Percentiles rank a stretch among this genome's conserved stretches.
Conservation (phyloP, 2,888 invertebrate genomes). For the Nymphalis c-album region DNA sequence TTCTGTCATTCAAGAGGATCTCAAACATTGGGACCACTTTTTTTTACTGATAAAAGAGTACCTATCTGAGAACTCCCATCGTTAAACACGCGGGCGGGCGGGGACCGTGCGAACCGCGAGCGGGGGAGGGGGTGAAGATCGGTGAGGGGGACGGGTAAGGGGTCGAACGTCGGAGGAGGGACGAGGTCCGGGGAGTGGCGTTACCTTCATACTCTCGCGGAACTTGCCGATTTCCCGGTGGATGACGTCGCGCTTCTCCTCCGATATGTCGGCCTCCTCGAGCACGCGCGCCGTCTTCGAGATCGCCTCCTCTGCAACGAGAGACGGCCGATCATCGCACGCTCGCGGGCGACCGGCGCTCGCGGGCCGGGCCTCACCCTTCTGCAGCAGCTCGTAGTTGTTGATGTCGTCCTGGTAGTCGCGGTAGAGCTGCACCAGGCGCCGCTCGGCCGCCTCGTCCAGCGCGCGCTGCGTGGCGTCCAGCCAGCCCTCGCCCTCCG, state of each 20-base stretch:
- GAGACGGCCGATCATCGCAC: background rate
- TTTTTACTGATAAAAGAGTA: background rate
- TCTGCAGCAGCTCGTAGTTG: constrained; percentile 84
- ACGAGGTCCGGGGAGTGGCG: constrained; percentile 16
- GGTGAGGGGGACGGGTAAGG: constrained; percentile 26
- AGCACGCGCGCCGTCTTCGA: constrained; percentile 85
- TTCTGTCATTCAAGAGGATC: no score
- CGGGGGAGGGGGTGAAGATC: constrained; percentile 28
- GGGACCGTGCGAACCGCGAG: constrained; percentile 29
- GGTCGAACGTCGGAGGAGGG: constrained; percentile 18
- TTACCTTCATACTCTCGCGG: constrained; percentile 97
- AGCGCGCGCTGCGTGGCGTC: constrained; percentile 88
- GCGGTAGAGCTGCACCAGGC: constrained; percentile 89
- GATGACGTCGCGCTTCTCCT: constrained; percentile 97
- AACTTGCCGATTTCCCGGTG: constrained; percentile 98
- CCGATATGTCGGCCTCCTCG: constrained; percentile 95
- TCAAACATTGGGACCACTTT: no score
- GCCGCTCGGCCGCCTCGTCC: constrained; percentile 87
- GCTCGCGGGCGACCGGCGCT: no score
- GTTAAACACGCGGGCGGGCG: constrained; percentile 25
- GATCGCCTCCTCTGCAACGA: constrained; percentile 83
- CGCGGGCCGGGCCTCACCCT: constrained; percentile 64
- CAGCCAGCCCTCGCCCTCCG: constrained; percentile 75
- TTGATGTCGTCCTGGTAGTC: constrained; percentile 91
- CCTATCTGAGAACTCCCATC: background rate